Evolutionary conservation across 2,113 vertebrate genomes (phyloP).

Genomic region (Vicugna pacos): DNA sequence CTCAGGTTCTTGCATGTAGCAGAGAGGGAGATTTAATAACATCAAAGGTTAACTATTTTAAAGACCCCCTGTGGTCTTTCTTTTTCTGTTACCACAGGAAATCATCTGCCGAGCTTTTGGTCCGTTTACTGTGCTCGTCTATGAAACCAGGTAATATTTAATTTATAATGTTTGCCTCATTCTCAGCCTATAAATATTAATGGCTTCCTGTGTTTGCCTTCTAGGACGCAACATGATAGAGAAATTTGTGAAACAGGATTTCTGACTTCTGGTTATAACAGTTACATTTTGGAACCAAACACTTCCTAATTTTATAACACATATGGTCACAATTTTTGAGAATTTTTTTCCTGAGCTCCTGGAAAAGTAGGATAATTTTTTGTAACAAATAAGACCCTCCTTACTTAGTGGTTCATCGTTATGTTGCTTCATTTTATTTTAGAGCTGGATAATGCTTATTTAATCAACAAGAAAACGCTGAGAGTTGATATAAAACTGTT

Average conservation of each 20-base stretch:
- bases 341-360: neutral
- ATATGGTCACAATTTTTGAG: neutral
- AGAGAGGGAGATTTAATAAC: conserved; percentile 3
- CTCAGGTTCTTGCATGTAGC: neutral
- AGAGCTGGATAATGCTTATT: neutral
- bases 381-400: neutral
- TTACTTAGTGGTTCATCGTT: neutral
- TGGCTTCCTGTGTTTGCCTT: conserved; percentile 44
- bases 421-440: conserved; percentile 21
- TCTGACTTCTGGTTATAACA: conserved; percentile 16
- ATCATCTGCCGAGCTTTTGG: conserved; percentile 2
- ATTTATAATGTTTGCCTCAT: conserved; percentile 60
- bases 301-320: neutral
- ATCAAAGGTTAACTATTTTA: conserved; percentile 60
- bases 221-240: neutral
- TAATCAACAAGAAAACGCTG: conserved; percentile 30
- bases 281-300: conserved; percentile 36
- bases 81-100: neutral
- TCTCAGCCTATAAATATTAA: conserved; percentile 69
- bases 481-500: neutral
- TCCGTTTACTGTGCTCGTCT: conserved; percentile 48
- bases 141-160: conserved; percentile 26
- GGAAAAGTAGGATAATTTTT: neutral
- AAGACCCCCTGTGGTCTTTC: neutral
- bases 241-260: conserved; percentile 60